Evolutionary conservation across 2,888 invertebrate species (phyloP), one percentile per base, ranked within the genome.

Genomic region (Adelphocoris suturalis): DNA sequence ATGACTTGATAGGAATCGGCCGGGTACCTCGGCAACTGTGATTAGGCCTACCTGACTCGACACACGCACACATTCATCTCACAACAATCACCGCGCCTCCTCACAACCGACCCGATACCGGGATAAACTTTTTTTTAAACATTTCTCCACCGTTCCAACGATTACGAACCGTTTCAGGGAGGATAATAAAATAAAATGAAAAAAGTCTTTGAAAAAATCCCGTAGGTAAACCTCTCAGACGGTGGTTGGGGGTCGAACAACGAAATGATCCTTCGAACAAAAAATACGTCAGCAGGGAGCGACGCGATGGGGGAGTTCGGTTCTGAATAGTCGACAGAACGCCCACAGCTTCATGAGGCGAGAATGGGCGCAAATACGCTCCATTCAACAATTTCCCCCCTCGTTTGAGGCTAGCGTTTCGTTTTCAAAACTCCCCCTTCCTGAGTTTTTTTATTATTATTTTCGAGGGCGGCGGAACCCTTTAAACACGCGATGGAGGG

Each of bases 341-440:
- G 27, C 68, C 68, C 23, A 19, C 68, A 27, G 23, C 68, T 23
- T 11, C 68, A 68, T 23, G 23, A 68, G 68, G 68, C 68, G 68
- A 68, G 68, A 68, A 68, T 12, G 68, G 68, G 27, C 68, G 68
- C 68, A 68, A 68, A 68, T 68, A 68, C 68, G 23, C 68, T 23
- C 19, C 68, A 68, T 68, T 68, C 68, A 68, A 23, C 68, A 61
- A 19, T 68, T 68, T 68, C 19, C 23, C 68, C 37, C 23, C 68
- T 68, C 23, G 68, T 68, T 68, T 68, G 68, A 68, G 68, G 68
- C 23, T 23, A 37, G 68, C 68, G 4, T 11, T 68, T 68, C 68
- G 23, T 68, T 68, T 23, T 68, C 68, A 23, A 23, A 68, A 19
- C 23, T 12, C 23, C 23, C 68, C 68, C 11, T 23, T 23, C 68